Conservation (phyloP, 1,140 invertebrate genomes). For the Eriocheir sinensis region DNA sequence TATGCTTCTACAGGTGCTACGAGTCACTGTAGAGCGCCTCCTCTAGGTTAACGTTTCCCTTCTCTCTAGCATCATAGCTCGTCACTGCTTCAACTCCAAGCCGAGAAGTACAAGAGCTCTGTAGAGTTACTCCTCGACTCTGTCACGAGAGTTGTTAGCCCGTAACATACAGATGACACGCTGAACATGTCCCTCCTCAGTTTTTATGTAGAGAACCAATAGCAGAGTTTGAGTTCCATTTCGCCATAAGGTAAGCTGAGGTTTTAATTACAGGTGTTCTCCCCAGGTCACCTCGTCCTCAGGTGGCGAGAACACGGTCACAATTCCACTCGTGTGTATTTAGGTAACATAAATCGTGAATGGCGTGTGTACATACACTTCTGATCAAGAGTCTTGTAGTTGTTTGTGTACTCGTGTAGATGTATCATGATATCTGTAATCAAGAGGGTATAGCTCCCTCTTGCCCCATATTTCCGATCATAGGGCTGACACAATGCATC, state of each 20-base stretch:
- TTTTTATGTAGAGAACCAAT: neutral
- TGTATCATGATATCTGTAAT: conserved; percentile 54
- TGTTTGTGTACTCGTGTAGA: conserved; percentile 73
- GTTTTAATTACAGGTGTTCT: conserved; percentile 3
- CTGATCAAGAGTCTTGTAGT: conserved; percentile 63
- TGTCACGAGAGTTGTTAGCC: neutral
- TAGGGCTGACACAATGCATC: neutral
- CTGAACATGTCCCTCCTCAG: neutral
- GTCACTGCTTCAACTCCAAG: neutral
- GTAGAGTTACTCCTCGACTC: neutral
- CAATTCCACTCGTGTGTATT: neutral
- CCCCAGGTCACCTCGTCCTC: neutral
- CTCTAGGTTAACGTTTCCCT: neutral
- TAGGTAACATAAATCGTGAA: neutral
- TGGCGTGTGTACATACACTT: conserved; percentile 68
- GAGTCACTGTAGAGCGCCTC: neutral
- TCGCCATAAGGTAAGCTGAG: conserved; percentile 21
- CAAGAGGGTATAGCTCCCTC: conserved; percentile 54
- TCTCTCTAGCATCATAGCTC: neutral
- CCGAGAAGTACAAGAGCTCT: conserved; percentile 10
- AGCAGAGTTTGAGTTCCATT: neutral
- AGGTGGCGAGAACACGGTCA: neutral
- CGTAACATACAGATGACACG: neutral
- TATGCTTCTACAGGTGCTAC: neutral
- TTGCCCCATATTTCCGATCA: conserved; percentile 48